These are phyloP conservation scores for Capromys pilorides DNA, from an alignment of 2,797 vertebrate genomes.

Conservation along the genomic window DNA sequence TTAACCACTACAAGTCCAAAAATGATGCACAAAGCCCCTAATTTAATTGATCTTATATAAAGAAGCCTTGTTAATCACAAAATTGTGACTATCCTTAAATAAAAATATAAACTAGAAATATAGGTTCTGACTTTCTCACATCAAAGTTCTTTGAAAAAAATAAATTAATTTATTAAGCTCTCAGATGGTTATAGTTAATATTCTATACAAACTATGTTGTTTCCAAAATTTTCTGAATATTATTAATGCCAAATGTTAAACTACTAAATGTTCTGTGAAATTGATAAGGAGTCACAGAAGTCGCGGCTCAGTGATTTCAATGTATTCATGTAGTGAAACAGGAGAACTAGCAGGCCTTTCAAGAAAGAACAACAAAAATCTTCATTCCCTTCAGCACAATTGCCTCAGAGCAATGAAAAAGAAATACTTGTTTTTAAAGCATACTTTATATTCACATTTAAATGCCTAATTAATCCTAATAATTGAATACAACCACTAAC, in stretches of 20 bases:
- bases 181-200: conserved; percentile 49
- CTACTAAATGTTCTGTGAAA: conserved; percentile 3
- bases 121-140: conserved; percentile 43
- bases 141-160: conserved; percentile 57
- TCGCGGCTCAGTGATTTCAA: conserved; percentile 18
- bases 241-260: conserved; percentile 62
- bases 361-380: conserved; percentile 50
- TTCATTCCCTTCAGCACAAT: conserved; percentile 22
- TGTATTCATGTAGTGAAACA: background rate
- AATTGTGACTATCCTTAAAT: conserved; percentile 63
- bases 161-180: conserved; percentile 35
- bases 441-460: conserved; percentile 70
- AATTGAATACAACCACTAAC: conserved; percentile 76
- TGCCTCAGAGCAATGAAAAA: conserved; percentile 57
- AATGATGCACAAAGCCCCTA: conserved; percentile 30
- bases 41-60: conserved; percentile 59
- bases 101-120: conserved; percentile 59
- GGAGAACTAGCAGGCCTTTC: conserved; percentile 41
- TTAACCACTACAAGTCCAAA: conserved; percentile 67
- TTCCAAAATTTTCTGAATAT: conserved; percentile 56
- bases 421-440: conserved; percentile 71
- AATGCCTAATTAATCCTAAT: conserved; percentile 79
- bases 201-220: background rate
- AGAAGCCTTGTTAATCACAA: conserved; percentile 54
- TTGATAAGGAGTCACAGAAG: conserved; percentile 16